Base-by-base conservation (phyloP, 2,797 vertebrate species). In the Coregonus sp. region DNA sequence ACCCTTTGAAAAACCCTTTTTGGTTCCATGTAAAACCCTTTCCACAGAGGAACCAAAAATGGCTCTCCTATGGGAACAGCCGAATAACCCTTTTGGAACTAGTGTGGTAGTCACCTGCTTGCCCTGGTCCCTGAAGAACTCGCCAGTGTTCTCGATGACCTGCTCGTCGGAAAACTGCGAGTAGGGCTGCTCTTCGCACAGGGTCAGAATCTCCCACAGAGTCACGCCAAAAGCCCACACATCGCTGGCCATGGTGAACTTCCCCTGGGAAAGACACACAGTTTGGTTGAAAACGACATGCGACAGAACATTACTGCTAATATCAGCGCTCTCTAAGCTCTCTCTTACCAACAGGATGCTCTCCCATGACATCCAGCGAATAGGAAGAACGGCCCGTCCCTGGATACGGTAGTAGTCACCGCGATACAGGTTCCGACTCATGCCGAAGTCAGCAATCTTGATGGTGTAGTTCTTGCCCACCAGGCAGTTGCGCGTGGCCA, bases 341-440 rank as follows among this genome's bases (percentile, higher is more conserved):
- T 25, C 25, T 25, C 91, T 83, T 89, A 98, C 98, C 94, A 99
- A 91, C 9, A 99, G 91, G 82, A 99, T 97, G 91, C 98, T 99
- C 89, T 99, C 98, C 98, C 98, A 99, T 2, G 98, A 98, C 98
- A 99, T 99, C 98, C 98, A 99, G 81, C 98, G 97, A 77, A 99
- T 99, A 3, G 98, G 98, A n/a, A 99, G 96, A 56, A 99, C 97
- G 0, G 98, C 98, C 2, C 98, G 92, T 35, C 98, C 98, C 90
- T 99, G 97, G 92, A 99, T 98, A 68, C 97, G 93, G 90, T 97
- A 99, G 89, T 99, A 99, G 85, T 99, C 97, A 4, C 97, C 97
- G 0, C 97, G 96, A 88, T 99, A 99, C 78, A 99, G 94, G 83
- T 99, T 99, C 29, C 98, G 93, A 89, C 98, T 99, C 97, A 99